Conservation (phyloP, 2,888 invertebrate species). For the Crioceris asparagi region DNA sequence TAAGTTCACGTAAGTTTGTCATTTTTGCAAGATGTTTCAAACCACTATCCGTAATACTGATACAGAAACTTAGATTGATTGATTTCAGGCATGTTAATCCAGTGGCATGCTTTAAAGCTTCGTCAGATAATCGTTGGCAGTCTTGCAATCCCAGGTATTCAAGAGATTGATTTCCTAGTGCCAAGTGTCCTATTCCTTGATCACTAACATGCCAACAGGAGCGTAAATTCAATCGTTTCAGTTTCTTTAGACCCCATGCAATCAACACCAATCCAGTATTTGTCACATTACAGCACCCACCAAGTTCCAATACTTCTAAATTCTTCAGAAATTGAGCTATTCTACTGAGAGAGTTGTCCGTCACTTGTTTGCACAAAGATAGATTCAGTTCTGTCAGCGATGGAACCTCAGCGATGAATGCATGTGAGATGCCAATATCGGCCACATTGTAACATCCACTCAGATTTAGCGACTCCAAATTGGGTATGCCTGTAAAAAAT, state of each 20-base stretch:
- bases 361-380: slow-evolving; percentile 89
- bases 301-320: slow-evolving; percentile 77
- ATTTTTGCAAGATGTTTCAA: slow-evolving; percentile 79
- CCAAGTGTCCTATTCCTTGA: slow-evolving; percentile 77
- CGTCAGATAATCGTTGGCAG: slow-evolving; percentile 88
- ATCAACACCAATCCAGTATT: slow-evolving; percentile 78
- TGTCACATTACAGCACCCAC: slow-evolving; percentile 85
- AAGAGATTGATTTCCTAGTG: slow-evolving; percentile 70
- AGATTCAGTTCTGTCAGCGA: slow-evolving; percentile 73
- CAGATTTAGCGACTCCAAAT: slow-evolving; percentile 76
- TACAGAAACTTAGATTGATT: slow-evolving; percentile 89
- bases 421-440: slow-evolving; percentile 72
- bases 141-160: slow-evolving; percentile 75
- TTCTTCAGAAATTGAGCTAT: slow-evolving; percentile 79
- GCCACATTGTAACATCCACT: slow-evolving; percentile 92
- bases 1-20: slow-evolving; percentile 72
- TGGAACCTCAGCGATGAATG: slow-evolving; percentile 66
- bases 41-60: slow-evolving; percentile 88
- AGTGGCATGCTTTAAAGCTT: slow-evolving; percentile 73
- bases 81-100: slow-evolving; percentile 73
- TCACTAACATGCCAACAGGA: slow-evolving; percentile 92
- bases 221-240: slow-evolving; percentile 75
- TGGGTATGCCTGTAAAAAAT: slow-evolving; percentile 51
- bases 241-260: slow-evolving; percentile 76
- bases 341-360: slow-evolving; percentile 76